Percentiles rank a stretch among this genome's conserved stretches.
Conservation (phyloP, 92 coral and sea anemone species). For the Chrysogorgia sp. region DNA sequence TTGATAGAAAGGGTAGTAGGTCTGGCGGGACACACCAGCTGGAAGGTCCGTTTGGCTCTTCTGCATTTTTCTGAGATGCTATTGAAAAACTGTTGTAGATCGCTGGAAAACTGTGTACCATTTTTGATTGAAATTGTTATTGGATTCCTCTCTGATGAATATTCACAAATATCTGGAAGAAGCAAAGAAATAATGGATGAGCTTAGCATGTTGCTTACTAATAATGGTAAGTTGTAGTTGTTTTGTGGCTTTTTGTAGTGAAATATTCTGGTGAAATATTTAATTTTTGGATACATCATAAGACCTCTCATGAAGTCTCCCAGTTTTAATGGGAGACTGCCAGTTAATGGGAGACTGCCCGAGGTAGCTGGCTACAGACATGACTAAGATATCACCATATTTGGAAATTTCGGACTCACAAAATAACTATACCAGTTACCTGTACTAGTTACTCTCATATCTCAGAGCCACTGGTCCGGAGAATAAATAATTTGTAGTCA, state of each 20-base stretch:
- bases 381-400: too few relatives aligned
- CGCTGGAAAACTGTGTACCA: conserved; percentile 71
- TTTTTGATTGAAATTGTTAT: conserved; percentile 73
- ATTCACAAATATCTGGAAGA: conserved; percentile 65
- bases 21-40: conserved; percentile 67
- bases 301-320: too few relatives aligned
- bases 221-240: conserved; percentile 60
- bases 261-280: too few relatives aligned
- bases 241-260: not conserved
- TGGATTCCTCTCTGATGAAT: conserved; percentile 78
- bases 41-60: conserved; percentile 84
- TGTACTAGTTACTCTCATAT: too few relatives aligned
- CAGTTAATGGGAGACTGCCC: too few relatives aligned
- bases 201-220: conserved; percentile 51
- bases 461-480: too few relatives aligned
- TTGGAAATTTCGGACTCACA: too few relatives aligned
- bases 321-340: too few relatives aligned
- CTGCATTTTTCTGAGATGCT: conserved; percentile 67
- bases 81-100: conserved; percentile 63
- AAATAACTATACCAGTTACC: too few relatives aligned
- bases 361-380: too few relatives aligned
- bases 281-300: too few relatives aligned
- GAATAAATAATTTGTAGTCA: too few relatives aligned
- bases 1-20: conserved; percentile 64
- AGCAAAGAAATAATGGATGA: conserved; percentile 62